These are phyloP conservation scores for Lycophotia porphyrea DNA, from an alignment of 2,888 invertebrate species.

Conservation along the genomic window DNA sequence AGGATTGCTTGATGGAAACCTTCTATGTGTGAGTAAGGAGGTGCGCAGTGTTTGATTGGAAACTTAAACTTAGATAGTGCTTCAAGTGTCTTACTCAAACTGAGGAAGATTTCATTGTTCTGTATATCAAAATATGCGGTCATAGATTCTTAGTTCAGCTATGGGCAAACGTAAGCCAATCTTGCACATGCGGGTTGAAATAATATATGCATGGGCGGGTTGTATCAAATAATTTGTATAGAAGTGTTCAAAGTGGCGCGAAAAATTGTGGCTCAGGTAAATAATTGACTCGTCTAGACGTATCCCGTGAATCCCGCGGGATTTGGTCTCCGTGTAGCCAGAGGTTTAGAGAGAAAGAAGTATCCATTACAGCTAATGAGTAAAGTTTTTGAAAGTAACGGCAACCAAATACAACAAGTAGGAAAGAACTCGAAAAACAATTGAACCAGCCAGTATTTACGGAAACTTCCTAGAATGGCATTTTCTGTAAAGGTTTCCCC, in stretches of 20 bases:
- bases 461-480: slow-evolving; percentile 23
- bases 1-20: slow-evolving; percentile 27
- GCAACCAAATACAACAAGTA: slow-evolving; percentile 6
- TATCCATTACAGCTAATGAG: neutral
- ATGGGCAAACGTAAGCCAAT: neutral
- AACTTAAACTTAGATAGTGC: slow-evolving; percentile 23
- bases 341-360: neutral
- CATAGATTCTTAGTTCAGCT: neutral
- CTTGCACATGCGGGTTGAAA: neutral
- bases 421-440: slow-evolving; percentile 23
- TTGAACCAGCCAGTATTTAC: slow-evolving; percentile 10
- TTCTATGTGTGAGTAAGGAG: slow-evolving; percentile 5
- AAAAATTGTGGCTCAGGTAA: neutral
- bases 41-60: slow-evolving; percentile 24
- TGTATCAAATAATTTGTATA: neutral
- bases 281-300: neutral
- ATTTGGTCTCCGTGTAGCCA: neutral
- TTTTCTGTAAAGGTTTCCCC: slow-evolving; percentile 33
- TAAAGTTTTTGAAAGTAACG: neutral
- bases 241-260: neutral
- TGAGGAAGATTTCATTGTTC: no score
- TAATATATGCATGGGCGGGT: neutral
- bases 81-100: neutral
- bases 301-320: neutral
- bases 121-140: neutral